Evolutionary conservation across 2,797 vertebrate species (phyloP), one percentile per base, ranked within the genome.

Genomic region (Odontamblyopus lacepedii): DNA sequence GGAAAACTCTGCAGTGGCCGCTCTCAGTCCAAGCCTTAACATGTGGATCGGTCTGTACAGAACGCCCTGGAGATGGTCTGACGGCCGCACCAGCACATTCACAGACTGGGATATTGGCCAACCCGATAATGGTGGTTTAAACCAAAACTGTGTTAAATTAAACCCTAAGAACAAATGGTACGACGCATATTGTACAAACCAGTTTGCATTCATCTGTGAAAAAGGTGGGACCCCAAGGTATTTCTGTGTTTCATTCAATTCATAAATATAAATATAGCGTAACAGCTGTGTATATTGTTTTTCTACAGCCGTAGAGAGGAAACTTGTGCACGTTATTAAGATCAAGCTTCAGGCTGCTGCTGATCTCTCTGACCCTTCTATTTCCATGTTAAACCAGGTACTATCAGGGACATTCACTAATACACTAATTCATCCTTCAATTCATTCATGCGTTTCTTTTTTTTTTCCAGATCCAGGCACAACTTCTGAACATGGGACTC

Each of bases 1-100:
- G 9, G 35, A 38, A 38, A 35, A 38, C 16, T 23, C 23, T 8
- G 32, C 8, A 9, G 61, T 38, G 61, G 18, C 61, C 8, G 5
- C 59, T 6, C 19, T 38, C 8, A 15, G 4, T 63, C 35, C 62
- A 5, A 26, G 12, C 2, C 1, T 4, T 12, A 11, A 41, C 19
- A 4, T 12, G 9, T 63, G 62, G 62, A 63, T 63, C n/a, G 62
- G 62, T 35, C 62, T 63, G 32, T 63, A 63, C 62, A 63, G 62
- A 41, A 35, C 41, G n/a, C 19, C 62, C 41, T 65, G 63, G 63
- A 65, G 63, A 26, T 65, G 63, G 63, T 65, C 63, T 6, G 63
- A 50, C 38, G 60, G 60, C 15, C 35, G 60, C 30, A 32, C 29
- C 6, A 62, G 60, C 60, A n/a, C 60, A 1, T 62, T 62, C 30